Conservation (phyloP, 2,888 invertebrate species). For the Sialis lutaria region DNA sequence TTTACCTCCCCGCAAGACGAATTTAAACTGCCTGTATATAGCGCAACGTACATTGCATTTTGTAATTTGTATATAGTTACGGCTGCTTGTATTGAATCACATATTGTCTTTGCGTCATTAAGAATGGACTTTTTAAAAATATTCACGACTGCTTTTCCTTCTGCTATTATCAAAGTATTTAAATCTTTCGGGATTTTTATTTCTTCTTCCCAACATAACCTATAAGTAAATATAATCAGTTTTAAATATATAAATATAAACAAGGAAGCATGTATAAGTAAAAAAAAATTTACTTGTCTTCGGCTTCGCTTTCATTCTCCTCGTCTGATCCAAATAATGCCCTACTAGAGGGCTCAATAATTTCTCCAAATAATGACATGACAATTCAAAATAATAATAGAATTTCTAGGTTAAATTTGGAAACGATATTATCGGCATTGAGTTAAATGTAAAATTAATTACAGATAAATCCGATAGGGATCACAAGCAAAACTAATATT, state of each 20-base stretch:
- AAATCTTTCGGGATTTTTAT: not conserved
- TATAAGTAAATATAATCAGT: not conserved
- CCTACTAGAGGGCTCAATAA: constrained; percentile 9
- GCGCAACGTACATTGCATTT: not conserved
- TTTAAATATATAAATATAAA: not conserved
- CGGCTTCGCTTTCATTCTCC: constrained; percentile 5
- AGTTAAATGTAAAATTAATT: too few species aligned
- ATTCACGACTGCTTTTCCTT: not conserved
- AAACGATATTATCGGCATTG: too few species aligned
- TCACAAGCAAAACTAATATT: too few species aligned
- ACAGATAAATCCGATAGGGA: too few species aligned
- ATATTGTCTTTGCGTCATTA: not conserved
- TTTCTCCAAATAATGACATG: constrained; percentile 8
- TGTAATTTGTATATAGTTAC: not conserved
- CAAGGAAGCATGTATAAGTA: not conserved
- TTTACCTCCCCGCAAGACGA: not conserved
- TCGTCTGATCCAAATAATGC: constrained; percentile 8
- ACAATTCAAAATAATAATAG: too few species aligned
- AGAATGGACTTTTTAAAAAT: not conserved
- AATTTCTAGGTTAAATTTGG: constrained; percentile 4
- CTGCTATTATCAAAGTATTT: not conserved
- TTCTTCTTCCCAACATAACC: not conserved
- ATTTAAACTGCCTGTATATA: not conserved
- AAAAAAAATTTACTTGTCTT: not conserved
- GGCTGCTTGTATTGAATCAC: not conserved